These are phyloP conservation scores for Ginglymostoma cirratum DNA, from an alignment of 2,113 vertebrate genomes.

Conservation along the genomic window DNA sequence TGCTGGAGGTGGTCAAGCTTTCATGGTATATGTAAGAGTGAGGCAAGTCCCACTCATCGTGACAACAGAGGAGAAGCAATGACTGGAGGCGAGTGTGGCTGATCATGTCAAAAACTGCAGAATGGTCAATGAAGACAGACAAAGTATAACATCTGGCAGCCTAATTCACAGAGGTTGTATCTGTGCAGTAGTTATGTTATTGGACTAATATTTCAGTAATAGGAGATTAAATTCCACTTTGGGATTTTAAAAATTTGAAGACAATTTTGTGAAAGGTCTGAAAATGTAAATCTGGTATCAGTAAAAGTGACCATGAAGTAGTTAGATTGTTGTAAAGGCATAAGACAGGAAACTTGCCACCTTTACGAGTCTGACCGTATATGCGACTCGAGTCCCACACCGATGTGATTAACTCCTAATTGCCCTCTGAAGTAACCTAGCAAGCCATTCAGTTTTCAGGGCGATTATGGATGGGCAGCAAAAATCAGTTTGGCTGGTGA, in stretches of 20 bases:
- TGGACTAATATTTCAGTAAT: neutral
- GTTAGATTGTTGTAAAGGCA: neutral
- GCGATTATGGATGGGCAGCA: neutral
- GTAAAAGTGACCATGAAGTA: neutral
- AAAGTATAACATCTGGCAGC: neutral
- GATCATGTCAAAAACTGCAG: neutral
- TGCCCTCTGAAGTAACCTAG: too few species aligned
- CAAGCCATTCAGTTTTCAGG: neutral
- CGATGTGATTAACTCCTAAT: too few species aligned
- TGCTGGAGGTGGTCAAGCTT: too few species aligned
- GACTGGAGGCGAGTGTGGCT: neutral
- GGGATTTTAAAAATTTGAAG: neutral
- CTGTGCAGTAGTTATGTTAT: neutral
- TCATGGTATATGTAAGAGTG: neutral
- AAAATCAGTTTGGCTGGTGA: neutral
- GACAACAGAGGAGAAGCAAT: too few species aligned
- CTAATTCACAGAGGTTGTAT: neutral
- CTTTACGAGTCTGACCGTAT: too few species aligned
- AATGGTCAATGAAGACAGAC: neutral
- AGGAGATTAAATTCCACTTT: neutral
- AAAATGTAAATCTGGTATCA: neutral
- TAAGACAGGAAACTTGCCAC: too few species aligned
- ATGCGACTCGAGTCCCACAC: too few species aligned
- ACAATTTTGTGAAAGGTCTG: neutral
- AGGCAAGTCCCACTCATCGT: neutral